Evolutionary conservation across 1,140 invertebrate genomes (phyloP), one percentile per base, ranked within the genome.

Genomic region (Danaus melanippus): DNA sequence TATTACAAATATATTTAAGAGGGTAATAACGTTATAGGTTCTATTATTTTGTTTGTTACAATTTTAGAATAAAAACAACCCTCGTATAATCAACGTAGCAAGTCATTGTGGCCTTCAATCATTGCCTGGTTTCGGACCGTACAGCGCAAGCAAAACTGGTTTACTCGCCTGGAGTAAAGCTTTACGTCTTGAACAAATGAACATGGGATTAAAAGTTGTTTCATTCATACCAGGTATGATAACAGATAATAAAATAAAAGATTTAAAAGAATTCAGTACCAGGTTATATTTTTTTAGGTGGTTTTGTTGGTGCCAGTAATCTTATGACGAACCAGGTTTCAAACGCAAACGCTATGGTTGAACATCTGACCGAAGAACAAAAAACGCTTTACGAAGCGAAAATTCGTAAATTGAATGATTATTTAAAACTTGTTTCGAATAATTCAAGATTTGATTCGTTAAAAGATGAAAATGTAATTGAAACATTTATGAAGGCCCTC

Each of bases 131-230:
- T 83, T 95, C 42, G 84, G 91, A 0, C 84, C 92, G 2, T 97
- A 98, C 81, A 90, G 91, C 3, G 93, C 95, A 4, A 93, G 92
- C 0, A 98, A 98, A 84, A 91, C 91, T 12, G 96, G 89, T 0
- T 64, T 95, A 2, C 78, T 90, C 32, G 91, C 91, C 0, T 96
- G 92, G 90, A 90, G 89, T 8, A 90, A 92, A 55, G 89, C 91
- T 1, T 76, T 97, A 2, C 88, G 95, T 51, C 85, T 94, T 10
- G 95, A 97, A 84, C 86, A 94, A 72, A 83, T 82, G 46, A 92
- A 92, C 70, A 93, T 92, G 75, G 92, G 91, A 3, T 86, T 97
- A 51, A 82, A 89, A 49, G 94, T 94, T 12, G 86, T 95, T 0
- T 89, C 90, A 32, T 94, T 96, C 71, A 89, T 96, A 67, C 96